Evolutionary conservation across 2,888 invertebrate genomes (phyloP), one percentile per base, ranked within the genome.

Genomic region (Celastrina argiolus): DNA sequence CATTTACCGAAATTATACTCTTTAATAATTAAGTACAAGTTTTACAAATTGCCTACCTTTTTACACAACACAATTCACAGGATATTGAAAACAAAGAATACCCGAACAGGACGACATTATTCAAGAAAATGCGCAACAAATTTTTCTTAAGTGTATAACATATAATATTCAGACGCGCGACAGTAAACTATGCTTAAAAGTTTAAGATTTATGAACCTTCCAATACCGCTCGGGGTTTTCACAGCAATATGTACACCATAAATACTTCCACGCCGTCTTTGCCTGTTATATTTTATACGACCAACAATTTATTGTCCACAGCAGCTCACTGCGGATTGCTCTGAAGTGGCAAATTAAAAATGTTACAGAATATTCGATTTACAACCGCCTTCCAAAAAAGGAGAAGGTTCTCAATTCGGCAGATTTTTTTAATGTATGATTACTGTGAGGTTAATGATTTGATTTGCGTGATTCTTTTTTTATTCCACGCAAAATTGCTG

Each of bases 111-210:
- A 51, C 4, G 22, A 51, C 22, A 51, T 51, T 26, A 51, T 14
- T 58, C 58, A 58, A 58, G 31, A 58, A 58, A 51, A 51, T 51
- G 51, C 22, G 51, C 51, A 58, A 58, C 58, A 31, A 31, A 58
- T 58, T 31, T 58, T 31, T 31, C 58, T 58, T 58, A 58, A 58
- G 58, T 58, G 28, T 58, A 31, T 58, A 51, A 51, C 51, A 51
- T 51, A 51, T 26, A 51, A 51, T 51, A 51, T 31, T 58, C 58
- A 28, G 31, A 31, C 28, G 31, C 22, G 56, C 31, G 58, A 58
- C 58, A 31, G 58, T 58, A 58, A 58, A 58, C 58, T 58, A 58
- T 31, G 58, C 58, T 58, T 58, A 31, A 58, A 58, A 58, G 58
- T 58, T 58, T 58, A 28, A 58, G 58, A 58, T 58, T 58, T 58